A percentile compares a stretch with the other conserved stretches of the same genome.
These are phyloP conservation scores for Tolypeutes matacus DNA, from an alignment of 2,797 vertebrate genomes.

Conservation along the genomic window DNA sequence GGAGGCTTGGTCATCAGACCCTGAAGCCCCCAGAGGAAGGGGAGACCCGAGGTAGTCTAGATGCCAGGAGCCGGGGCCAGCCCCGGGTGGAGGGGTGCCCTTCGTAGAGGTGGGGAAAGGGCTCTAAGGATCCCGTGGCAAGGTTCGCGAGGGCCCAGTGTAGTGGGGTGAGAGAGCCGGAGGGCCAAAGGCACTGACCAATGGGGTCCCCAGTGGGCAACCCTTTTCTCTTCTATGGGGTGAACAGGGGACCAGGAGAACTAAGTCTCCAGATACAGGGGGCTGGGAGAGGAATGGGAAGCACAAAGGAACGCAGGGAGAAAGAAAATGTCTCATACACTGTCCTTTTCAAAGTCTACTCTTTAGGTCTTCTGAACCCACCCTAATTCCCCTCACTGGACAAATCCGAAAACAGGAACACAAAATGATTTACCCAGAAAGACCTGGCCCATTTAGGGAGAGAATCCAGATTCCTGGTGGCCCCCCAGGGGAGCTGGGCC, in stretches of 20 bases:
- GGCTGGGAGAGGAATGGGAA: background rate
- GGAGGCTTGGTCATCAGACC: background rate
- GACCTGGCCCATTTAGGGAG: rapidly evolving
- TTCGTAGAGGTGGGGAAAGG: no score
- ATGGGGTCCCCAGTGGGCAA: background rate
- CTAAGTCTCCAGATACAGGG: background rate
- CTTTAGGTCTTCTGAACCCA: background rate
- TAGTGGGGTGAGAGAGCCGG: background rate
- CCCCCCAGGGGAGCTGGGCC: no score
- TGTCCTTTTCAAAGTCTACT: background rate
- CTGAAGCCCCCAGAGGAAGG: no score
- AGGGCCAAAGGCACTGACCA: no score
- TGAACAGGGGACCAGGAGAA: background rate
- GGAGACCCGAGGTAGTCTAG: no score
- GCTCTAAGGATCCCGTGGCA: no score
- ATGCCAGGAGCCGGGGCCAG: no score
- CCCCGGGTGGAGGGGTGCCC: no score
- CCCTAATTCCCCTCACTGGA: background rate
- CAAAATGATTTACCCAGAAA: rapidly evolving
- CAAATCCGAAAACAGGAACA: background rate
- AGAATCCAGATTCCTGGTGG: rapidly evolving
- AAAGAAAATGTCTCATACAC: no score
- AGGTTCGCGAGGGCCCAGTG: background rate
- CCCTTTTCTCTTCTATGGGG: background rate
- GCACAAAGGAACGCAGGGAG: background rate